Conservation (phyloP, 2,113 vertebrate genomes). For the Xerus inauris region DNA sequence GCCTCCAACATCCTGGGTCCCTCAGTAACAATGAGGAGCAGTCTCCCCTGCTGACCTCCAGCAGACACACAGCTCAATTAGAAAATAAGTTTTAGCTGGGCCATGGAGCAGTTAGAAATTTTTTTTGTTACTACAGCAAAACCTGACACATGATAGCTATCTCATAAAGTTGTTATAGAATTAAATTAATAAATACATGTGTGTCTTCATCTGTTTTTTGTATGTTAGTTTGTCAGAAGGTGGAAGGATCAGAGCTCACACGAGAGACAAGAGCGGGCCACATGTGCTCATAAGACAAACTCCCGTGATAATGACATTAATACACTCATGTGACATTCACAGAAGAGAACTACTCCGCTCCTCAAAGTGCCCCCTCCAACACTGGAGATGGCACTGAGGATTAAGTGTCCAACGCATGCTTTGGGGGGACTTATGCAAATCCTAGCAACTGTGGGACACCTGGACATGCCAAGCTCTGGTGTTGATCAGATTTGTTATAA, state of each 20-base stretch:
- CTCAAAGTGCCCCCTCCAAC: neutral
- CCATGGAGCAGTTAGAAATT: neutral
- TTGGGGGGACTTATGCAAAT: neutral
- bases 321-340: neutral
- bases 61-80: neutral
- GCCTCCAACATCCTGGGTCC: neutral
- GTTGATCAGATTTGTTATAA: neutral
- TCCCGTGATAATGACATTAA: no score
- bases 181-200: neutral
- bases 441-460: neutral
- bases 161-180: neutral
- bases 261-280: no score
- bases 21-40: neutral
- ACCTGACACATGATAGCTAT: neutral
- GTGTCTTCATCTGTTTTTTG: neutral
- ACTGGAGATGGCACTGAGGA: neutral
- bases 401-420: neutral
- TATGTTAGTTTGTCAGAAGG: neutral
- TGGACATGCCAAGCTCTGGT: neutral
- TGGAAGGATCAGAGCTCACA: no score
- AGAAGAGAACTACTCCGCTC: neutral
- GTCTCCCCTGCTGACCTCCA: neutral
- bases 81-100: neutral
- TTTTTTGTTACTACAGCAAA: slow-evolving; percentile 3
- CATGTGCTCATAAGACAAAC: neutral